Evolutionary conservation across 2,888 invertebrate species (phyloP), one percentile per base, ranked within the genome.

Genomic region (Synanthedon formicaeformis): DNA sequence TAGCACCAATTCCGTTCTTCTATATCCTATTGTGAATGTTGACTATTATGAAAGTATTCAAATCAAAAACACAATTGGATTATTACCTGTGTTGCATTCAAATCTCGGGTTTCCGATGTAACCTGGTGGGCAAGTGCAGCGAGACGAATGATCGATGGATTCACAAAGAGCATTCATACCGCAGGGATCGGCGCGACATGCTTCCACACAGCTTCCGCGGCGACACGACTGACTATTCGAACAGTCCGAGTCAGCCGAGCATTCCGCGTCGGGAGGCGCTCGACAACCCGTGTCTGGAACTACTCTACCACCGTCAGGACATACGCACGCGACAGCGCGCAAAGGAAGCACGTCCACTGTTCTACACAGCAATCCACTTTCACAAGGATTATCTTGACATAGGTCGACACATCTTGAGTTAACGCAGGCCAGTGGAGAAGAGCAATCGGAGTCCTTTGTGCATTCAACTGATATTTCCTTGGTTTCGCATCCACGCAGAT

Each of bases 271-370:
- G 48, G 88, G 89, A 27, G 90, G 89, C 23, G 84, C 74, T 58
- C 91, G 90, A 74, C 96, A 96, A 58, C 91, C 91, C 60, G 92
- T 93, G 53, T 92, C 91, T 5, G 88, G 89, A 59, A 94, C 93
- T 0, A 92, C 91, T 50, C 94, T 89, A 0, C 93, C 94, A 57
- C 96, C 95, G 48, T 92, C 89, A 13, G 95, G 94, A 78, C 96
- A 97, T 66, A 93, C 91, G 71, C 96, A 96, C 63, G 96, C 93
- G 63, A 96, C 92, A 0, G 96, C 95, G 52, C 95, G 90, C 58
- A 96, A 79, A 2, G 96, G 96, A 50, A 93, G 71, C 0, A 94
- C 92, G 62, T 95, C 94, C 11, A 94, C 84, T 0, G 95, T 94
- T 55, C 91, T 89, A 73, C 96, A 96, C 55, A 92, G 90, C 62